Evolutionary conservation across 2,888 invertebrate species (phyloP).

Genomic region (Ceriagrion tenellum): DNA sequence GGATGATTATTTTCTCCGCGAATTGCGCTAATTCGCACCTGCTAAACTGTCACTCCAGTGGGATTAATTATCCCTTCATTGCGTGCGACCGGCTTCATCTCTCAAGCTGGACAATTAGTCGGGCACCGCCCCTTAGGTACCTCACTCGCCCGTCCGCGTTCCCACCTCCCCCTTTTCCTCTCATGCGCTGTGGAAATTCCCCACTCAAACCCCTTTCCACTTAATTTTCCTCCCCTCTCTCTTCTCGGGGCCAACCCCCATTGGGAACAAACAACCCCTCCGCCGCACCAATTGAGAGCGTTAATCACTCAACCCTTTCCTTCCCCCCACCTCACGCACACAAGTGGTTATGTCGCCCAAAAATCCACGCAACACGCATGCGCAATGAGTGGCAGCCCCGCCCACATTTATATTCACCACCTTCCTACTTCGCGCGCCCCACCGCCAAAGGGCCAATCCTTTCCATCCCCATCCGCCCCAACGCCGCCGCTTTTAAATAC

Average conservation of each 20-base stretch:
- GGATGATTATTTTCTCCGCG: no score
- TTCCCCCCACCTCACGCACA: conserved; percentile 18
- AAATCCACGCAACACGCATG: conserved; percentile 29
- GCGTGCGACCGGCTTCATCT: background rate
- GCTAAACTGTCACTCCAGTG: no score
- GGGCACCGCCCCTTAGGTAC: background rate
- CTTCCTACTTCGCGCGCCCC: background rate
- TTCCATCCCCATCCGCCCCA: background rate
- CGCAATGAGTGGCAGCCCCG: conserved; percentile 61
- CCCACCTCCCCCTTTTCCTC: background rate
- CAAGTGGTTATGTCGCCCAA: conserved; percentile 37
- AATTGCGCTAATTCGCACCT: no score
- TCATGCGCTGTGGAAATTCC: background rate
- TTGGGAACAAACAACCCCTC: conserved; percentile 47
- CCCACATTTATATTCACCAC: conserved; percentile 56
- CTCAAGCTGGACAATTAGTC: background rate
- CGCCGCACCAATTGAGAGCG: conserved; percentile 36
- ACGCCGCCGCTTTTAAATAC: background rate
- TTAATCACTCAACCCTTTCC: conserved; percentile 64
- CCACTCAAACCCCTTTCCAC: background rate
- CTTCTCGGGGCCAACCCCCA: conserved; percentile 39
- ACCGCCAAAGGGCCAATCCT: background rate
- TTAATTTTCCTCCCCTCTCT: background rate
- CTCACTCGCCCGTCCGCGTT: background rate
- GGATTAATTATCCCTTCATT: background rate